A percentile compares a stretch with the other conserved stretches of the same genome.
phyloP scores from a whole-genome alignment of 2,113 vertebrate genomes.

The Argyrosomus japonicus region DNA sequence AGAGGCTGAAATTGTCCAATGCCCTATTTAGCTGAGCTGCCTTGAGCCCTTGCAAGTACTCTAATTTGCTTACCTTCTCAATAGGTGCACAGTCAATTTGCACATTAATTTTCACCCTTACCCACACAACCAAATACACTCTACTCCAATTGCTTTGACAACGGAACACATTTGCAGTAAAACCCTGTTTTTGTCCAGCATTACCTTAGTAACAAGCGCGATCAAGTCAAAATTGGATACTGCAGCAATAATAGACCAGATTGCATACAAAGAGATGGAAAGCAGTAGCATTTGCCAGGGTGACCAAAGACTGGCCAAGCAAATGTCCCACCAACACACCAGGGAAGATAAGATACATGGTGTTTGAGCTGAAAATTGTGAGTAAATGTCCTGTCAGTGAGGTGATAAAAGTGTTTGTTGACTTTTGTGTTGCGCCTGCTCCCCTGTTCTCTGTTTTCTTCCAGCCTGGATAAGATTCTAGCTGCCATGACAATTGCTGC shows the following conservation, averaged over 20 bases:
- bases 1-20: slow-evolving; percentile 39
- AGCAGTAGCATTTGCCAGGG: slow-evolving; percentile 40
- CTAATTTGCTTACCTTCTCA: slow-evolving; percentile 71
- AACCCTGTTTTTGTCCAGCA: slow-evolving; percentile 38
- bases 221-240: slow-evolving; percentile 58
- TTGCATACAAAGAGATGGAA: slow-evolving; percentile 50
- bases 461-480: slow-evolving; percentile 94
- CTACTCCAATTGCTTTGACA: slow-evolving; percentile 44
- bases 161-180: slow-evolving; percentile 56
- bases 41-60: slow-evolving; percentile 48
- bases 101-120: slow-evolving; percentile 55
- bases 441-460: slow-evolving; percentile 47
- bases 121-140: slow-evolving; percentile 36
- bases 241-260: slow-evolving; percentile 41
- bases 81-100: slow-evolving; percentile 51
- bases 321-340: slow-evolving; percentile 51
- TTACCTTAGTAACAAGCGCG: slow-evolving; percentile 46
- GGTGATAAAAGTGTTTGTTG: slow-evolving; percentile 78
- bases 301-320: slow-evolving; percentile 50
- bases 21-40: slow-evolving; percentile 53
- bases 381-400: slow-evolving; percentile 69
- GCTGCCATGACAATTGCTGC: slow-evolving; percentile 95
- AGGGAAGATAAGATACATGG: slow-evolving; percentile 46
- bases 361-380: slow-evolving; percentile 65
- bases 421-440: slow-evolving; percentile 67